These are phyloP conservation scores for Hybos culiciformis DNA, from an alignment of 2,888 invertebrate species.

Conservation along the genomic window DNA sequence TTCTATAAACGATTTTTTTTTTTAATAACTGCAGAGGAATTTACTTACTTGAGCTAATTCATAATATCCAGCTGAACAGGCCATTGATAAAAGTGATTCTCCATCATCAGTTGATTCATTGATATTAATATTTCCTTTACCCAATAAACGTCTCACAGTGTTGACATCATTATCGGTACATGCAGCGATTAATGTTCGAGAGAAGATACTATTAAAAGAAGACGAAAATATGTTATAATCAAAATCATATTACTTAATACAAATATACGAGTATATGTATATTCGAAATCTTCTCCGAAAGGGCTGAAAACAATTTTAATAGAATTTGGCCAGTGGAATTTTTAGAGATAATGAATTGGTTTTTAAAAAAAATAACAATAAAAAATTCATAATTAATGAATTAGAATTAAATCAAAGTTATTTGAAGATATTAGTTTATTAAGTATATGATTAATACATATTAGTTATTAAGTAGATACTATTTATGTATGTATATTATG, in stretches of 20 bases:
- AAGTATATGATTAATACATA: too few species aligned
- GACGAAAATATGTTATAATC: conserved; percentile 6
- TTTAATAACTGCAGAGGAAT: too few species aligned
- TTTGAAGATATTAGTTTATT: too few species aligned
- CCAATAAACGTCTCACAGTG: conserved; percentile 79
- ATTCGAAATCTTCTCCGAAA: too few species aligned
- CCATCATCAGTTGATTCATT: conserved; percentile 97
- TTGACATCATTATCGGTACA: conserved; percentile 91
- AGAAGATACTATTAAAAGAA: conserved; percentile 30
- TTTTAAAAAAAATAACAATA: background rate
- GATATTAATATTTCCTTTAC: conserved; percentile 77
- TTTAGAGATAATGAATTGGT: background rate
- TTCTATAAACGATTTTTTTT: background rate
- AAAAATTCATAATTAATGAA: background rate
- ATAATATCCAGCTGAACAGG: conserved; percentile 95
- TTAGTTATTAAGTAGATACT: too few species aligned
- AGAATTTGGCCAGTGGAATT: too few species aligned
- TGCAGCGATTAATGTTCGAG: conserved; percentile 75
- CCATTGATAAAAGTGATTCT: conserved; percentile 87
- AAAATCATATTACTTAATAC: background rate
- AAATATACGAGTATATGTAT: background rate
- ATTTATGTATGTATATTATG: too few species aligned
- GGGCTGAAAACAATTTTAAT: too few species aligned
- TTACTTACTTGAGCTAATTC: conserved; percentile 77
- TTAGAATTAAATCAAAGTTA: background rate